Base-by-base conservation (phyloP, 2,797 vertebrate species). In the Dendrocincla tyrannina region DNA sequence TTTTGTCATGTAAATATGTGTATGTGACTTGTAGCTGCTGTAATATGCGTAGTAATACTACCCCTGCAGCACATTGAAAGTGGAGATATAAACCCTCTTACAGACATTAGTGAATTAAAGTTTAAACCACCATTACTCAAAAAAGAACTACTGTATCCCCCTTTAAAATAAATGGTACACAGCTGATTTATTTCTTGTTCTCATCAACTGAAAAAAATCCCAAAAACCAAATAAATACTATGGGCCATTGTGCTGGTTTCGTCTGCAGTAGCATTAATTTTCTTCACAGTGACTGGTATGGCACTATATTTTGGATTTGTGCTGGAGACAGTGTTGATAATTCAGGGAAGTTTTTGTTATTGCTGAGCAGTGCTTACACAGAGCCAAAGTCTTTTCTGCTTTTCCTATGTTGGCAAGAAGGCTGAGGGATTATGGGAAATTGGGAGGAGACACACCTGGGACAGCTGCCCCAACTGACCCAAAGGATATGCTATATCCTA, bases 341-440 rank as follows among this genome's bases (percentile, higher is more conserved):
- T 64, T 77, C 14, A 39, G 14, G 10, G 17, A 25, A 22, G 7
- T 23, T 68, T 55, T 41, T 49, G 9, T 16, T 39, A 27, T 27
- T 39, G 19, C 11, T 46, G 66, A 41, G n/a, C 12, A 46, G 25
- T 5, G 4, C 17, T 58, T n/a, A 39, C n/a, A 68, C 8, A 39
- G 11, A 73, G 24, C 17, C 18, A 47, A 41, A 50, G 9, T 8
- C 17, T 39, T 56, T 70, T 30, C n/a, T 49, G 20, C 16, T 64
- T 58, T 70, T 33, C 2, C 2, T 52, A 46, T 0, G 0, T 6
- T 19, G 44, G n/a, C 0, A 2, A 39, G 20, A 28, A 46, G 37
- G 3, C 4, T 13, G 20, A 14, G 8, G 2, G 2, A 11, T 13
- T 11, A 15, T 7, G n/a, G 33, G 20, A 25, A 41, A 8, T 0